Evolutionary conservation across 2,113 vertebrate species (phyloP), one percentile per base, ranked within the genome.

Genomic region (Tretioscincus oriximinensis): DNA sequence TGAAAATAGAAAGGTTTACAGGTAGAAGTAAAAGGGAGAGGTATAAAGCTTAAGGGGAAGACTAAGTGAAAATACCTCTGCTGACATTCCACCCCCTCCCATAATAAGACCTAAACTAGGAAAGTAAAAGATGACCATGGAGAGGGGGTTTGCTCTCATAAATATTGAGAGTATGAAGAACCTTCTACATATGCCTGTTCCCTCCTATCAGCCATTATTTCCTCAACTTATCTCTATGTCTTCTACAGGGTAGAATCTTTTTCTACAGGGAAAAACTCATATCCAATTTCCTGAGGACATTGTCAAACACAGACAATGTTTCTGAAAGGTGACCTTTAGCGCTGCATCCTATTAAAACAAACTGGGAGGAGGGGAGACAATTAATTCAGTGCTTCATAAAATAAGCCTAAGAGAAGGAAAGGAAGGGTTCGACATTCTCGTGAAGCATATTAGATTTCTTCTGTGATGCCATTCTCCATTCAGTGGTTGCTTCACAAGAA

Each of bases 251-350:
- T 83, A 84, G 85, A 87, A 83, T 86, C 76, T 75, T 76, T 78
- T 68, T 86, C 90, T 90, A 86, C 71, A 82, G 85, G 85, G 87
- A 90, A 76, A 41, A 90, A 92, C 85, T 91, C 78, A 77, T 90
- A 67, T 88, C 81, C 91, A 90, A 75, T 91, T 90, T 94, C 86
- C 86, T 5, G 0, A 89, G 92, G 54, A 86, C 83, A 90, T 95
- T 94, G 93, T 94, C 94, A 90, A 90, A 47, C 29, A 61, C 12
- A 73, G 81, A 84, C 91, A 95, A 92, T 81, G 87, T 90, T 91
- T 83, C 84, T 86, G 90, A 89, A 88, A 93, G 86, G 86, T 94
- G 91, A 93, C 92, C 94, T 94, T 95, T 95, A 89, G 81, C 75
- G 86, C 85, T 31, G 54, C 87, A 66, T 0, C 0, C 66, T 0